Evolutionary conservation across 2,113 vertebrate species (phyloP).

Genomic region (Hiodon alosoides): DNA sequence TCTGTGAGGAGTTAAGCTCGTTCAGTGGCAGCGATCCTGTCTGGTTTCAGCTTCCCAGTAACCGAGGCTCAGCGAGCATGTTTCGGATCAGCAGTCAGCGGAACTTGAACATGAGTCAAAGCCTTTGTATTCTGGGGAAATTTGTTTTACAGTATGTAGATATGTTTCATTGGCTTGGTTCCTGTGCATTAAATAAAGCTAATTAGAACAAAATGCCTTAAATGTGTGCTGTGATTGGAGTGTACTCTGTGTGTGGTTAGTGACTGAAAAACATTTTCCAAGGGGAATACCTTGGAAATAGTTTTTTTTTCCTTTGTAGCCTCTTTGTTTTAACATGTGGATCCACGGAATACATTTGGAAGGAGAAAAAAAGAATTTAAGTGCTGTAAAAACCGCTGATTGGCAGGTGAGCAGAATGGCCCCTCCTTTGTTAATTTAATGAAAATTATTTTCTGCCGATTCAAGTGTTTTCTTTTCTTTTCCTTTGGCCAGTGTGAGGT

Average conservation of each 20-base stretch:
- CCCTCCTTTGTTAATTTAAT: conserved; percentile 25
- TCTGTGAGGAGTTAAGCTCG: conserved; percentile 2
- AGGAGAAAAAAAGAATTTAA: not conserved
- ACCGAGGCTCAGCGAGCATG: conserved; percentile 27
- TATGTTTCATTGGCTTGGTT: conserved; percentile 23
- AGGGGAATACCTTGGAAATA: not conserved
- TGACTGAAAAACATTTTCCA: conserved; percentile 21
- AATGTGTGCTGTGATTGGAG: conserved; percentile 12
- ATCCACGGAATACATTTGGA: conserved; percentile 16
- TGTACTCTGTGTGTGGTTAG: conserved; percentile 11
- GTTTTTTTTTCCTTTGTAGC: not conserved
- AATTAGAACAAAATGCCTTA: conserved; percentile 16
- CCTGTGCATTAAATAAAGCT: conserved; percentile 13
- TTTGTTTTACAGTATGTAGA: conserved; percentile 22
- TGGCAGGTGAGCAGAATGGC: conserved; percentile 16
- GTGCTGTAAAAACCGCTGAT: conserved; percentile 10
- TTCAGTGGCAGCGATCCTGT: not conserved
- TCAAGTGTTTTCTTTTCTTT: conserved; percentile 7
- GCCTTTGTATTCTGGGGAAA: conserved; percentile 28
- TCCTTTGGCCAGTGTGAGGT: conserved; percentile 14
- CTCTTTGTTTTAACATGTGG: conserved; percentile 5
- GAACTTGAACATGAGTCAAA: conserved; percentile 31
- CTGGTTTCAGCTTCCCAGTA: conserved; percentile 26
- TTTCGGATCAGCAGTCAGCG: conserved; percentile 24
- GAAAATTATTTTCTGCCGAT: conserved; percentile 25